Base-by-base conservation (phyloP, 2,113 vertebrate genomes). In the Vidua macroura region DNA sequence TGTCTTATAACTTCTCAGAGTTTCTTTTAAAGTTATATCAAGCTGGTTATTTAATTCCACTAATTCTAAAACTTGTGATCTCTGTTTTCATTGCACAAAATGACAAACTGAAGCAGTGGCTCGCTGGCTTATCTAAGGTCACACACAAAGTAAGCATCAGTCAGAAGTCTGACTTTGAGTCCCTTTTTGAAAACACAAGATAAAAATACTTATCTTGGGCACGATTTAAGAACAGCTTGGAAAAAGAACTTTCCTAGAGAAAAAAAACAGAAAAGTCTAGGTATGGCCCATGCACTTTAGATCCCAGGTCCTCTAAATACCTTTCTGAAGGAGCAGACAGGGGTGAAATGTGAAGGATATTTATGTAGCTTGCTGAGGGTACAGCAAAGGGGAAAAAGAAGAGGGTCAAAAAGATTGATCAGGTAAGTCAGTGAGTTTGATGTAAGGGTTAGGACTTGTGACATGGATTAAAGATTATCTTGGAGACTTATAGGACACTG, bases 401-500 rank as follows among this genome's bases (percentile, higher is more conserved):
- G 11, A 64, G 7, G 19, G n/a, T n/a, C 35, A 46, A 79, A 86
- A 91, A 92, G 90, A 97, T 88, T 91, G 90, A 93, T 94, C 62
- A 48, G 70, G 44, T 75, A 91, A 84, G 1, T 92, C 14, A 10
- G 69, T 87, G 84, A 88, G 74, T 37, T 81, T 93, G 93, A 95
- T 70, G 49, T 67, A 86, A 92, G 30, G 73, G 79, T 88, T 87
- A 77, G 46, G 52, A 79, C 73, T 92, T 89, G 76, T 77, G 76
- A 91, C 95, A 96, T 44, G 76, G 95, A 85, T 95, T 96, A 93
- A 96, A 92, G 88, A 94, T 94, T 90, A 91, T 37, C 66, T 77
- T 91, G 46, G 73, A 91, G 77, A 78, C 55, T 83, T 90, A 88
- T 16, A 86, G 92, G 76, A 72, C 55, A 72, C 33, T 52, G 37